Base-by-base conservation (phyloP, 2,888 invertebrate genomes). In the Leptinotarsa rubiginosa region DNA sequence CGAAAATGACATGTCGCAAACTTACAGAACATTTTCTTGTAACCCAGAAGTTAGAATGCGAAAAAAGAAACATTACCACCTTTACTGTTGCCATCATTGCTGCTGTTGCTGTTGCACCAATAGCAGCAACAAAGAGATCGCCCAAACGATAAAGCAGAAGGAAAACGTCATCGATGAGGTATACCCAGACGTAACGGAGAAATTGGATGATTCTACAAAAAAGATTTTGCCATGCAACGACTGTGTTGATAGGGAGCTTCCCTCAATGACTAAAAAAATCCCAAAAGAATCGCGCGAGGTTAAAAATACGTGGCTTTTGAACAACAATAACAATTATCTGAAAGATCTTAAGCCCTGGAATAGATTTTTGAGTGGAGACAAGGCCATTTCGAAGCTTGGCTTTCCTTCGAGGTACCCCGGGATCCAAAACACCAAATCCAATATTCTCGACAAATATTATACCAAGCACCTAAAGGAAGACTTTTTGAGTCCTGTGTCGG, bases 301-400 rank as follows among this genome's bases (percentile, higher is more conserved):
- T 5, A 12, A 54, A 50, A 22, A 68, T 12, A 52, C 52, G 4
- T 68, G 47, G 41, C 56, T 54, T 2, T 22, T 56, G 47, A 56
- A 69, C 15, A 71, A 10, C 41, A 41, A 65, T 50, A 50, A 47
- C 10, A 47, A 41, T 1, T 66, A 56, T n/a, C 47, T 66, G 13
- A 20, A 52, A 10, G 54, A 65, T 3, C 22, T 47, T 54, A 54
- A 68, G 54, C 75, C 73, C 52, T 67, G 62, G 70, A 68, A 75
- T 25, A 70, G 66, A 5, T n/a, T 68, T 15, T n/a, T 73, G 12
- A 66, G 69, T 41, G 41, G 47, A 12, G 69, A 70, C 12, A 81
- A 80, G 31, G 52, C 25, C 4, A 74, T 82, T 22, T 74, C 78
- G 1, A 82, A 80, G 65, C 80, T 81, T 41, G 79, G 78, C 20